Conservation (phyloP, 2,797 vertebrate genomes). For the Pseudochaenichthys georgianus region DNA sequence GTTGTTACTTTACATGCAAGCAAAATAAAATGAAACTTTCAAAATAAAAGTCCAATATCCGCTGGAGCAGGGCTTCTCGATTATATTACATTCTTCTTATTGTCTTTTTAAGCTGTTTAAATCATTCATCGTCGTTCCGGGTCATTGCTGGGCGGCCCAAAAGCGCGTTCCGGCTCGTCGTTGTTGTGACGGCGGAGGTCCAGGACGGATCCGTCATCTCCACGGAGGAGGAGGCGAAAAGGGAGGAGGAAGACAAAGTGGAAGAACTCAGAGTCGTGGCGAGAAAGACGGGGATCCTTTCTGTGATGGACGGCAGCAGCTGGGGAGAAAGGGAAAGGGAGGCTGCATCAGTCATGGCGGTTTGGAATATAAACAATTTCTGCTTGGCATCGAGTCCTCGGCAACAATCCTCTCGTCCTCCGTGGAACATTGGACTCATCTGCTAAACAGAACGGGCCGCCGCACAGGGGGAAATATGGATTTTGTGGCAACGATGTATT, state of each 20-base stretch:
- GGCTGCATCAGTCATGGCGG: conserved; percentile 71
- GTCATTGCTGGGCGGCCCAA: conserved; percentile 41
- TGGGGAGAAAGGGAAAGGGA: conserved; percentile 51
- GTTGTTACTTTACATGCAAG: conserved; percentile 79
- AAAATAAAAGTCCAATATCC: conserved; percentile 64
- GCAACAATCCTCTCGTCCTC: conserved; percentile 31
- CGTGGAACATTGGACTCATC: conserved; percentile 66
- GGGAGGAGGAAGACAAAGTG: conserved; percentile 52
- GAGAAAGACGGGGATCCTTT: conserved; percentile 56
- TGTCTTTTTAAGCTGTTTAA: conserved; percentile 63
- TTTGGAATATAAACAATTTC: conserved; percentile 71
- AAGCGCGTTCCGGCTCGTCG: conserved; percentile 39
- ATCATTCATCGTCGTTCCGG: conserved; percentile 69
- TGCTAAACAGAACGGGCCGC: conserved; percentile 52
- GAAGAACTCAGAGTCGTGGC: conserved; percentile 47
- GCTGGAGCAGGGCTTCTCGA: conserved; percentile 71
- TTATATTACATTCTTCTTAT: conserved; percentile 82
- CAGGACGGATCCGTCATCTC: conserved; percentile 49
- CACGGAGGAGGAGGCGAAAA: conserved; percentile 17
- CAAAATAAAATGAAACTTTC: conserved; percentile 59
- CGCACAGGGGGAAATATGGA: conserved; percentile 57
- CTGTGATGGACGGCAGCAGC: conserved; percentile 75
- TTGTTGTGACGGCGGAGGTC: conserved; percentile 33
- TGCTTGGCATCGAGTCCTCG: conserved; percentile 58
- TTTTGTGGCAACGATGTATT: conserved; percentile 37